Evolutionary conservation across 2,797 vertebrate species (phyloP).

Genomic region (Chiropotes sagulatus): DNA sequence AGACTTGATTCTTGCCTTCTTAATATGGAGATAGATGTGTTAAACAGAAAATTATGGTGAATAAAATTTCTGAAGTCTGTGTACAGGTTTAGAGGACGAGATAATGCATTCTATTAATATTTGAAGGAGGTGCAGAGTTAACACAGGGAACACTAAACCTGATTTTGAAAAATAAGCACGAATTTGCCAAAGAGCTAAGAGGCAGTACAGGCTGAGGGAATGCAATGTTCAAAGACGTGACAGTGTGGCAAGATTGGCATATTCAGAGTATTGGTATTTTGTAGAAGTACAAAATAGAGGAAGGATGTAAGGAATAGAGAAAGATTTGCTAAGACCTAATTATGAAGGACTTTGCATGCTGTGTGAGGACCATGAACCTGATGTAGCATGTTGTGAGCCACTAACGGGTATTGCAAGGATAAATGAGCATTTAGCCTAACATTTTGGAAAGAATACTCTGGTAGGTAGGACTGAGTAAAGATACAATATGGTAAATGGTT

Average conservation of each 20-base stretch:
- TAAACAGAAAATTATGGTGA: neutral
- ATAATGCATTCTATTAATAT: neutral
- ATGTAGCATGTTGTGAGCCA: neutral
- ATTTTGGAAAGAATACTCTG: neutral
- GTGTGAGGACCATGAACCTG: neutral
- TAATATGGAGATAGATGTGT: neutral
- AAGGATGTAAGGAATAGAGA: neutral
- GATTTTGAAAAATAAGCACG: neutral
- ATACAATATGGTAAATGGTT: neutral
- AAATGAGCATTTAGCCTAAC: neutral
- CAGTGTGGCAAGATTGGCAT: neutral
- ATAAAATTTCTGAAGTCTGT: neutral
- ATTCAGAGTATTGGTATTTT: neutral
- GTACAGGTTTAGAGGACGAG: neutral
- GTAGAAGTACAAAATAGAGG: neutral
- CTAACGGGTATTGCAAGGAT: neutral
- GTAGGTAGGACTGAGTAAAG: neutral
- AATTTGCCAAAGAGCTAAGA: neutral
- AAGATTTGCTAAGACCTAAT: neutral
- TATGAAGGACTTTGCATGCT: neutral
- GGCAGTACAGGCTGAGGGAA: neutral
- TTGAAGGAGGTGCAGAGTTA: neutral
- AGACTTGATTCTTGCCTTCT: conserved; percentile 16
- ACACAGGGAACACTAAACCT: neutral
- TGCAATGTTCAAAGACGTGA: neutral